Evolutionary conservation across 2,113 vertebrate species (phyloP).

Genomic region (Lamprologus tigripictilis): DNA sequence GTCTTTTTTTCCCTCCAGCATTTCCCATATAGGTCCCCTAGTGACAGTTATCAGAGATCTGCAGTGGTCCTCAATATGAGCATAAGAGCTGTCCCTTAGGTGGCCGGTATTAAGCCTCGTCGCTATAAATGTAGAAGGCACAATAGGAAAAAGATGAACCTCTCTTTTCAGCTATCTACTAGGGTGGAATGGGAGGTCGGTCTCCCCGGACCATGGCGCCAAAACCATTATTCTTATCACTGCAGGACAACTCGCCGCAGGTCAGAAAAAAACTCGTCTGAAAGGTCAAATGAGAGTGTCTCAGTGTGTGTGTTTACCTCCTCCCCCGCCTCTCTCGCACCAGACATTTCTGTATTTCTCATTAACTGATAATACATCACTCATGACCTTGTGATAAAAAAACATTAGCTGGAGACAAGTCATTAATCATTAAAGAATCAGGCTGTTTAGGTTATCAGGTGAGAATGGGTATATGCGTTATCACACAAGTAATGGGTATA

Average conservation of each 20-base stretch:
- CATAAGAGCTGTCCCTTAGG: constrained; percentile 22
- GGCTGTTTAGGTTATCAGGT: constrained; percentile 59
- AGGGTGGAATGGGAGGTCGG: constrained; percentile 41
- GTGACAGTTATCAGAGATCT: constrained; percentile 50
- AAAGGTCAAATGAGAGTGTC: constrained; percentile 67
- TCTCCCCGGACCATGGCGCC: constrained; percentile 48
- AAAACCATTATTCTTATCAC: constrained; percentile 71
- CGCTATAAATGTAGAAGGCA: constrained; percentile 26
- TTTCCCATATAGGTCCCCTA: neutral
- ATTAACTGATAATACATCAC: constrained; percentile 73
- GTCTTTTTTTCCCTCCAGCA: neutral
- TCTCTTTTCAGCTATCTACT: constrained; percentile 31
- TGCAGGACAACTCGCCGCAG: constrained; percentile 55
- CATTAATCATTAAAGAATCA: constrained; percentile 60
- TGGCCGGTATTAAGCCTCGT: constrained; percentile 22
- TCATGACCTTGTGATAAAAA: constrained; percentile 68
- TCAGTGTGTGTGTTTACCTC: constrained; percentile 51
- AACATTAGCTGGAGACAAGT: constrained; percentile 57
- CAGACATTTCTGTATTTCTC: constrained; percentile 64
- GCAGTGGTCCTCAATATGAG: constrained; percentile 26
- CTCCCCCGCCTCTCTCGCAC: constrained; percentile 24
- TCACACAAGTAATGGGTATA: constrained; percentile 11
- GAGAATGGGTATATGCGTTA: constrained; percentile 33
- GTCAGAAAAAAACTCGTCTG: constrained; percentile 29
- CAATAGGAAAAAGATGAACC: constrained; percentile 28